Percentiles rank a stretch among this genome's conserved stretches.
phyloP scores from a whole-genome alignment of 2,888 invertebrate genomes.

The Thecocarcelia acutangulata region DNA sequence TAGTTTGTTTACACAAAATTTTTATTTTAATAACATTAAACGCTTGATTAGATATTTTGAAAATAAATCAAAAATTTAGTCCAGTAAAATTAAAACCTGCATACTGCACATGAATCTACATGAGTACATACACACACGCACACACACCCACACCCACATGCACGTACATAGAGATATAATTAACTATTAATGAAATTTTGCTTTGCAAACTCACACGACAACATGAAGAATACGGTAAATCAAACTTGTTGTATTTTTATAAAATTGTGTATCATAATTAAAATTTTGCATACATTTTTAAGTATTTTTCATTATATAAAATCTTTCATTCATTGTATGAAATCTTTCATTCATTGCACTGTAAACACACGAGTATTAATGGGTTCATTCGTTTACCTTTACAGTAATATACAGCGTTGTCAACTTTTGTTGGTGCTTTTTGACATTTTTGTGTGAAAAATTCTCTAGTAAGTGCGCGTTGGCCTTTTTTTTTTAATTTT shows the following conservation, averaged over 20 bases:
- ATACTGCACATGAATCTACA: neutral
- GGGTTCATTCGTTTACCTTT: too few species aligned
- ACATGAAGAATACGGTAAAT: neutral
- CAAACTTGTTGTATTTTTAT: neutral
- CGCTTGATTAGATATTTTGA: slow-evolving; percentile 52
- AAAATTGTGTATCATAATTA: neutral
- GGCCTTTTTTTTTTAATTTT: too few species aligned
- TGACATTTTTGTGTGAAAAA: too few species aligned
- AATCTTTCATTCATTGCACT: too few species aligned
- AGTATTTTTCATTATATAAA: neutral
- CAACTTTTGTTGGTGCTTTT: too few species aligned
- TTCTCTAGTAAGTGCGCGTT: too few species aligned
- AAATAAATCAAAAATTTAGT: neutral
- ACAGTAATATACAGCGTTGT: too few species aligned
- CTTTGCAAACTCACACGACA: neutral
- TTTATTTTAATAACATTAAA: slow-evolving; percentile 61
- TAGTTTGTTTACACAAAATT: slow-evolving; percentile 23
- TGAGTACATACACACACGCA: neutral
- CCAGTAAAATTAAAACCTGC: too few species aligned
- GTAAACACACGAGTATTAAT: too few species aligned
- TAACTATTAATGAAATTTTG: slow-evolving; percentile 37
- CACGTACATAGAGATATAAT: neutral
- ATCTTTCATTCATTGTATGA: too few species aligned
- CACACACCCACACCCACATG: neutral
- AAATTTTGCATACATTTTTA: neutral